These are phyloP conservation scores for Tringa solitaria DNA, from an alignment of 2,113 vertebrate genomes.

Conservation along the genomic window DNA sequence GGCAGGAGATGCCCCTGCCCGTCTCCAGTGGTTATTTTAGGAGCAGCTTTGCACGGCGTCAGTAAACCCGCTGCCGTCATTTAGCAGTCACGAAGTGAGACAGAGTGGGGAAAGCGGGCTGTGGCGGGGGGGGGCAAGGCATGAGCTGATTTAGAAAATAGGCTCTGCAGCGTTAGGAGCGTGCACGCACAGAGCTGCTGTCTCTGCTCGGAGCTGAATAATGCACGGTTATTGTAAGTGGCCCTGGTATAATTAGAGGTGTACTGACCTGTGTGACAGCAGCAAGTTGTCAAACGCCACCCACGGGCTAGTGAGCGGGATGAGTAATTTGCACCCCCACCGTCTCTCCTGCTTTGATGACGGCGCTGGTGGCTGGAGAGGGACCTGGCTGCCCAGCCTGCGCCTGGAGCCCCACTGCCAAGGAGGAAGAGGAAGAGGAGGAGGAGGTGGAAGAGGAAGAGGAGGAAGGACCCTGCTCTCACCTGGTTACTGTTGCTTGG, in stretches of 20 bases:
- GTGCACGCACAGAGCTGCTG: background rate
- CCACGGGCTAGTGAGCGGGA: background rate
- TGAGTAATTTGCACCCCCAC: background rate
- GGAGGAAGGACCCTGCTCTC: background rate
- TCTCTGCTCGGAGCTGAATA: background rate
- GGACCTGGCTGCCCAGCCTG: background rate
- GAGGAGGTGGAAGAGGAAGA: background rate
- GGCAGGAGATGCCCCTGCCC: background rate
- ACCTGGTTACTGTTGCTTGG: constrained; percentile 1
- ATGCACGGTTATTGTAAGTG: background rate
- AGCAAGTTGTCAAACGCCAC: background rate
- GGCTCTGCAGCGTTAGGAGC: background rate
- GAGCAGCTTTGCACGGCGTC: background rate
- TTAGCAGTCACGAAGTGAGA: background rate
- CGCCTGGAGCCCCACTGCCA: fast-evolving
- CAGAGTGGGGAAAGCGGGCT: background rate
- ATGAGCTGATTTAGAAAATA: background rate
- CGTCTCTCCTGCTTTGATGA: background rate
- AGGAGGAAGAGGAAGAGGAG: background rate
- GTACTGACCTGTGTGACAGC: background rate
- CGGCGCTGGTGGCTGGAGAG: background rate
- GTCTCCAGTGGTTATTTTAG: fast-evolving
- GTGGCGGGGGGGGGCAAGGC: background rate
- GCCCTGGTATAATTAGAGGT: background rate
- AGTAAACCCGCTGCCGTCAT: background rate